Evolutionary conservation across 2,113 vertebrate genomes (phyloP).

Genomic region (Engraulis encrasicolus): DNA sequence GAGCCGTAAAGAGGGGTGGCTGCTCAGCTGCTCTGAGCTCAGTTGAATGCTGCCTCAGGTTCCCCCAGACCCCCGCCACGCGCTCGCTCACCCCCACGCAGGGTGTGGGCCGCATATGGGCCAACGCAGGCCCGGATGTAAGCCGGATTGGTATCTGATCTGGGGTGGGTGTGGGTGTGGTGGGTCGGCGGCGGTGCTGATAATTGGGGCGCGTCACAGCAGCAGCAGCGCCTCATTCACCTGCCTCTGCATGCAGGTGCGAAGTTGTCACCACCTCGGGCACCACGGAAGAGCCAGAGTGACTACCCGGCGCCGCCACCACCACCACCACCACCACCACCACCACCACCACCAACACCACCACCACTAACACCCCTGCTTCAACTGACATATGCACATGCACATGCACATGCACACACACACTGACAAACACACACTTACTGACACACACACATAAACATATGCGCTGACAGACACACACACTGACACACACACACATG

Average conservation of each 20-base stretch:
- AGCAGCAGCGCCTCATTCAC: slow-evolving; percentile 60
- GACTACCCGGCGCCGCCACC: slow-evolving; percentile 18
- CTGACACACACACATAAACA: not conserved
- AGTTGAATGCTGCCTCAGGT: slow-evolving; percentile 65
- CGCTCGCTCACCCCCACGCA: slow-evolving; percentile 43
- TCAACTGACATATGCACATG: not conserved
- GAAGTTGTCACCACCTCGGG: slow-evolving; percentile 50
- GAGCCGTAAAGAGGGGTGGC: too few species aligned
- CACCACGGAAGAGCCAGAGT: slow-evolving; percentile 1
- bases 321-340: too few species aligned
- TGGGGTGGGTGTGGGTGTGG: too few species aligned
- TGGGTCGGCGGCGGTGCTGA: slow-evolving; percentile 63
- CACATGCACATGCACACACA: not conserved
- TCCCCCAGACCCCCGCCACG: slow-evolving; percentile 61
- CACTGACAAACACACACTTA: too few species aligned
- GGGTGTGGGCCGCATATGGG: not conserved
- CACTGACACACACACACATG: not conserved
- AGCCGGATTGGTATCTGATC: too few species aligned
- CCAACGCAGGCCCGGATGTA: slow-evolving; percentile 54
- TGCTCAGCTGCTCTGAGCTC: slow-evolving; percentile 54
- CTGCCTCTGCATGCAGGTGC: slow-evolving; percentile 69
- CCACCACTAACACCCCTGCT: too few species aligned
- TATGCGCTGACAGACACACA: slow-evolving; percentile 22
- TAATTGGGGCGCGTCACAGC: slow-evolving; percentile 69
- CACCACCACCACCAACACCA: too few species aligned